phyloP scores from a whole-genome alignment of 2,113 vertebrate genomes.

The Toxotes jaculatrix region DNA sequence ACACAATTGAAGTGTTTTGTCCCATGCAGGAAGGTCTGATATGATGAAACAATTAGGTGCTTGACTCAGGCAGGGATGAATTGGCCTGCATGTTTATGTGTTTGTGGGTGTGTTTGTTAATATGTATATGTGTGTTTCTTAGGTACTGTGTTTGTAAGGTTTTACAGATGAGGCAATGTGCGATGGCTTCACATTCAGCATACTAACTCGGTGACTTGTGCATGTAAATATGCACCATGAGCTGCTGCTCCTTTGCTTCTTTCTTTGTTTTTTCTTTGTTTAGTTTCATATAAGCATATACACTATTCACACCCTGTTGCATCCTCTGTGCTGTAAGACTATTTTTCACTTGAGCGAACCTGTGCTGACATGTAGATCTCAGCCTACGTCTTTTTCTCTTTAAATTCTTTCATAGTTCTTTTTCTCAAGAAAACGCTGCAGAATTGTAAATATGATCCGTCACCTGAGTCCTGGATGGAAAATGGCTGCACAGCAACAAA shows the following conservation, averaged over 20 bases:
- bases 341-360: no score
- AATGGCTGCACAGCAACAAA: background rate
- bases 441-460: background rate
- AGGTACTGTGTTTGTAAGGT: background rate
- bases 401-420: background rate
- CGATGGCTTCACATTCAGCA: background rate
- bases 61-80: conserved; percentile 35
- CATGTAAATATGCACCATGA: background rate
- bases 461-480: background rate
- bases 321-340: no score
- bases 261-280: background rate
- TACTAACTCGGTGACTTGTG: background rate
- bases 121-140: background rate
- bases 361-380: background rate
- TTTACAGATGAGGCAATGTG: background rate
- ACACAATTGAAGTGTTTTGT: conserved; percentile 70
- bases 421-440: background rate
- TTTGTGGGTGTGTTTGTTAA: conserved; percentile 13
- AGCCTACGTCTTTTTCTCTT: background rate
- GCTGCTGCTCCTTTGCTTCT: background rate
- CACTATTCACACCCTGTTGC: no score
- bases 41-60: conserved; percentile 52
- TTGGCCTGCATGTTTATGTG: background rate
- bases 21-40: conserved; percentile 39
- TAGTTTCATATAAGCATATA: no score